Conservation (phyloP, 2,113 vertebrate species). For the Hippolais icterina region DNA sequence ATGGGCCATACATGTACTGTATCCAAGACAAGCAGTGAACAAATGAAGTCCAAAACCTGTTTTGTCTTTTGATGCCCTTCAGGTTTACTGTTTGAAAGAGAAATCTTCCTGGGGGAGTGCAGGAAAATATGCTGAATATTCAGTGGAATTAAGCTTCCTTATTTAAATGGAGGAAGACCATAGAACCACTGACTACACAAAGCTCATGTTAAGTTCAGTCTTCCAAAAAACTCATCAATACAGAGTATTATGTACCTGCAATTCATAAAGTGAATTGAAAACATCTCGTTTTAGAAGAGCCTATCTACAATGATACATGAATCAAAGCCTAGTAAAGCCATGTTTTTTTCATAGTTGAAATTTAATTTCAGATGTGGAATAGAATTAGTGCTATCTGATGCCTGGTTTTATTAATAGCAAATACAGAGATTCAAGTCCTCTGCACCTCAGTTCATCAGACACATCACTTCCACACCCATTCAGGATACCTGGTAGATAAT, state of each 20-base stretch:
- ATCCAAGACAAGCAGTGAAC: neutral
- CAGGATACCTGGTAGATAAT: conserved; percentile 88
- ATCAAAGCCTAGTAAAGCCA: neutral
- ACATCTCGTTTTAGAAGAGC: neutral
- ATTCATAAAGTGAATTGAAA: neutral
- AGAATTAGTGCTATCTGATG: neutral
- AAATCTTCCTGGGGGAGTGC: neutral
- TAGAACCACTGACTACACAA: neutral
- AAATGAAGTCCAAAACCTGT: neutral
- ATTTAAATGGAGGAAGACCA: neutral
- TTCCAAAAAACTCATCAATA: neutral
- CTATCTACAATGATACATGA: neutral
- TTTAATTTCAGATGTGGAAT: neutral
- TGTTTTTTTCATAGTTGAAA: neutral
- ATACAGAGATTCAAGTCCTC: conserved; percentile 27
- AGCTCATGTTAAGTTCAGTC: neutral
- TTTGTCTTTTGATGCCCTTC: neutral
- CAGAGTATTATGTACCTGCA: neutral
- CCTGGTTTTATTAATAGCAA: neutral
- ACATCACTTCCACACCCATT: conserved; percentile 43
- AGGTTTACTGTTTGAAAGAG: neutral
- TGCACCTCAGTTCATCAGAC: conserved; percentile 67
- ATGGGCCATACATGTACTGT: accelerated
- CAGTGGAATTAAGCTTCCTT: neutral
- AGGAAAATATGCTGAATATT: neutral